Evolutionary conservation across 2,113 vertebrate genomes (phyloP).

Genomic region (Marcusenius ussheri): DNA sequence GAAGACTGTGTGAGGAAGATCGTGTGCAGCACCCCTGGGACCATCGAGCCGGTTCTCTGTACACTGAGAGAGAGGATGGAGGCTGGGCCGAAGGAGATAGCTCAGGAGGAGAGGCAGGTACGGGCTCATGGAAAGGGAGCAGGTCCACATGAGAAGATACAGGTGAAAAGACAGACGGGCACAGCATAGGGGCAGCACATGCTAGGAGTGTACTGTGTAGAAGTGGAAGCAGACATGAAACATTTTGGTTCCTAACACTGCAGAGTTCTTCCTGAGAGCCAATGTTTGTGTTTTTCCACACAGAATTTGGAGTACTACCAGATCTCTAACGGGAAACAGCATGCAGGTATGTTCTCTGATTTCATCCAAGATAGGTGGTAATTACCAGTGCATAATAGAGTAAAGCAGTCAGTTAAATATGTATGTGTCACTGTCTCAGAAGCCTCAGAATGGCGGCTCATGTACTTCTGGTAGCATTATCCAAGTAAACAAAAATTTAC

Average conservation of each 20-base stretch:
- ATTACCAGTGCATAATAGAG: neutral
- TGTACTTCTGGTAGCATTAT: neutral
- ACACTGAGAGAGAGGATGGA: slow-evolving; percentile 54
- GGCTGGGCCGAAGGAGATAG: slow-evolving; percentile 39
- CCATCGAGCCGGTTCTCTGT: slow-evolving; percentile 56
- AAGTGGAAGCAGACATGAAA: neutral
- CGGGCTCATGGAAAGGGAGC: neutral
- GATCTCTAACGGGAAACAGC: slow-evolving; percentile 21
- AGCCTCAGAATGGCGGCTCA: neutral
- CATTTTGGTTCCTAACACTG: neutral
- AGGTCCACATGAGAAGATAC: slow-evolving; percentile 11
- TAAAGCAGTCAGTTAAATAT: neutral
- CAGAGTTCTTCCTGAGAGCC: neutral
- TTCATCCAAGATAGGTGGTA: neutral
- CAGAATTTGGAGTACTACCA: slow-evolving; percentile 45
- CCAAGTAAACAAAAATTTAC: neutral
- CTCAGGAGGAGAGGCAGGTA: neutral
- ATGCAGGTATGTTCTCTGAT: slow-evolving; percentile 32
- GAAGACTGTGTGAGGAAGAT: slow-evolving; percentile 57
- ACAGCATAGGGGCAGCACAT: neutral
- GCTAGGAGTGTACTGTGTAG: neutral
- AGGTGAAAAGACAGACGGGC: slow-evolving; percentile 27
- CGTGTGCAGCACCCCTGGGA: slow-evolving; percentile 45
- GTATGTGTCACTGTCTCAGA: neutral
- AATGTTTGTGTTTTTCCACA: neutral